phyloP scores from a whole-genome alignment of 2,113 vertebrate genomes.

The Odocoileus virginianus region DNA sequence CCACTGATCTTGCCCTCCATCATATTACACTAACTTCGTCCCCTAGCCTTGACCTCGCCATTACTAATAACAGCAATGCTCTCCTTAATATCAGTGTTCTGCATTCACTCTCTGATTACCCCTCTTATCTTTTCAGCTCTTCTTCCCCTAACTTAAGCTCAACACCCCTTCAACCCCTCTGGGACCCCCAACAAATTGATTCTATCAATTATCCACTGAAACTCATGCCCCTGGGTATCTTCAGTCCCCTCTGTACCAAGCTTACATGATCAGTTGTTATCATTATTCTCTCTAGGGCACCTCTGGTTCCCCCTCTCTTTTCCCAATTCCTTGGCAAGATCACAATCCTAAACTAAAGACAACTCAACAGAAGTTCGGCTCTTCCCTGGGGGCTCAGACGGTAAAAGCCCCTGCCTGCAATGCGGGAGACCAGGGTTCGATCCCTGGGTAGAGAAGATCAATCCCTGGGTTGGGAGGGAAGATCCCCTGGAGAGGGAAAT shows the following conservation, averaged over 20 bases:
- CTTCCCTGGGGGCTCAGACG: background rate
- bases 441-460: background rate
- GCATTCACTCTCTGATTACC: background rate
- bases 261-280: background rate
- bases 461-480: background rate
- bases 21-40: background rate
- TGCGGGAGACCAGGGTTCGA: background rate
- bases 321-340: background rate
- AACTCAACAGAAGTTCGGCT: background rate
- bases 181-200: background rate
- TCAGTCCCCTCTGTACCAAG: background rate
- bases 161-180: background rate
- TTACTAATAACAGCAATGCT: background rate
- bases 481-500: background rate
- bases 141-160: background rate
- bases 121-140: background rate
- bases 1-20: background rate
- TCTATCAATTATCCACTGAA: background rate
- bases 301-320: background rate
- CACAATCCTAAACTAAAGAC: background rate
- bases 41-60: background rate
- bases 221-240: background rate
- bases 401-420: background rate
- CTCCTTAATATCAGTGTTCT: background rate
- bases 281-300: background rate